Base-by-base conservation (phyloP, 2,888 invertebrate species). In the Dasysyrphus tricinctus region DNA sequence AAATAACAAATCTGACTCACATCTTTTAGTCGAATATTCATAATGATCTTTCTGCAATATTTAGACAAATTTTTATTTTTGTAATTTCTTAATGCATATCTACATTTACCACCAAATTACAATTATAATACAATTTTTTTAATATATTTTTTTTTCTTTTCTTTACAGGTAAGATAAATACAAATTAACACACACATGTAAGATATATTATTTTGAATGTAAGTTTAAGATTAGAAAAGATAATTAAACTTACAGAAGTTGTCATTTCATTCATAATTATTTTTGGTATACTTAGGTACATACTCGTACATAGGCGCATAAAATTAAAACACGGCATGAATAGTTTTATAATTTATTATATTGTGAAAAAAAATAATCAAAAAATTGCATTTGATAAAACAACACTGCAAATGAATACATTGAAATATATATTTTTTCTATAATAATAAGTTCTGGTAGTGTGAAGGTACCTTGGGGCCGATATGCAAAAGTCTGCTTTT, bases 121-220 rank as follows among this genome's bases (percentile, higher is more conserved):
- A 70, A 63, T 65, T 76, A 57, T 1, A 75, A 69, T 1, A 61
- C 37, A 61, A 70, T 54, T 47, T 57, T 59, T 51, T 54, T 24
- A 69, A 49, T 65, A 5, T 34, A 42, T 39, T 37, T 24, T 39
- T 37, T 72, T 75, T 80, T 32, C 65, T 19, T 84, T 67, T 80
- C 59, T 54, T 84, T 84, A 51, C 84, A 84, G 84, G 84, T 84
- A 84, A 80, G 84, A 47, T 42, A 42, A 49, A 72, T 12, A 59
- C 39, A 42, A 14, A 8, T 7, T 1, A 5, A 14, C 49, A 77
- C 70, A 44, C 7, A 61, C 11, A 54, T 72, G 73, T 74, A 69
- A 61, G 47, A 24, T 3, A 42, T 63, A 63, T 72, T 47, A 32
- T 47, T 37, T 37, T 47, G 16, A 12, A 67, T 67, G 14, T 37